Percentiles rank a stretch among this genome's conserved stretches.
These are phyloP conservation scores for Cinara cedri DNA, from an alignment of 2,888 invertebrate genomes.

Conservation along the genomic window DNA sequence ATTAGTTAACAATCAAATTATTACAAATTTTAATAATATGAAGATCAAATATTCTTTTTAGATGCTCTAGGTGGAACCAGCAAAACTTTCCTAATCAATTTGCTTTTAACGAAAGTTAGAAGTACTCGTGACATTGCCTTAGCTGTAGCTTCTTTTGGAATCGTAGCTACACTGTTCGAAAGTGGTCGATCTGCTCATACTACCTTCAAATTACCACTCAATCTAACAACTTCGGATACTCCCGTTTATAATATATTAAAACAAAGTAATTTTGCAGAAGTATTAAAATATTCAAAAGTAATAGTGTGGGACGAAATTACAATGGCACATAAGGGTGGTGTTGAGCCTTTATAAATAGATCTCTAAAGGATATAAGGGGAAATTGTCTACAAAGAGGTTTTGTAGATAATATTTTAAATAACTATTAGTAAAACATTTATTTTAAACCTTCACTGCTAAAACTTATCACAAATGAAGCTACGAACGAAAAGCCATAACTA, in stretches of 20 bases:
- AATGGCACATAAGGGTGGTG: constrained; percentile 62
- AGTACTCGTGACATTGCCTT: constrained; percentile 60
- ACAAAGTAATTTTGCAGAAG: constrained; percentile 60
- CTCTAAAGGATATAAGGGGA: constrained; percentile 59
- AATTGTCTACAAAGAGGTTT: constrained; percentile 59
- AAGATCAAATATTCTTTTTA: constrained; percentile 29
- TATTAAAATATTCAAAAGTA: constrained; percentile 61
- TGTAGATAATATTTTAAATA: too few species aligned
- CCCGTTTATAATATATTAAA: constrained; percentile 61
- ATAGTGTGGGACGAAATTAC: constrained; percentile 64
- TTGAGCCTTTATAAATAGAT: constrained; percentile 62
- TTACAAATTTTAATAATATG: constrained; percentile 17
- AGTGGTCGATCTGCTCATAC: constrained; percentile 62
- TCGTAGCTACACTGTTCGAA: constrained; percentile 64
- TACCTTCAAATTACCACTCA: constrained; percentile 61
- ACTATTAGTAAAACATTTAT: constrained; percentile 9
- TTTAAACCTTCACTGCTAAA: constrained; percentile 5
- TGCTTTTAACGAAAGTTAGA: constrained; percentile 32
- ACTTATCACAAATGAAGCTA: background rate
- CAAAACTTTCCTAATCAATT: constrained; percentile 45
- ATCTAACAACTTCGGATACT: constrained; percentile 58
- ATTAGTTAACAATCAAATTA: constrained; percentile 1
- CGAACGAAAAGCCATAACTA: background rate
- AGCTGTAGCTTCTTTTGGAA: constrained; percentile 64
- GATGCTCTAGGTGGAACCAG: constrained; percentile 48